A percentile compares a stretch with the other conserved stretches of the same genome.
Evolutionary conservation across 2,888 invertebrate species (phyloP).

Genomic region (Rugalucina vietnamica): DNA sequence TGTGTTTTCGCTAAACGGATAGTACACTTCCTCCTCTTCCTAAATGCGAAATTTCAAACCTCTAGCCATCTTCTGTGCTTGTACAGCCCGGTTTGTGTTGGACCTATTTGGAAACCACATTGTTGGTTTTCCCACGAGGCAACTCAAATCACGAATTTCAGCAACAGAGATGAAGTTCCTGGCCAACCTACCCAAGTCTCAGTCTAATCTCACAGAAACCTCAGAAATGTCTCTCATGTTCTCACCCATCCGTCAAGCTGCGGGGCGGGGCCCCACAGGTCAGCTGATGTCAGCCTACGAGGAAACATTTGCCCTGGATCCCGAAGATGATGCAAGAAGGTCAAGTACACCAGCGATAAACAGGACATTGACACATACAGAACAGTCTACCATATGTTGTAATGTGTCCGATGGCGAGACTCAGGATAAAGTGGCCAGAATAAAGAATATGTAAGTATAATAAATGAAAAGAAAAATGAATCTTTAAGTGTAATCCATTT

Average conservation of each 20-base stretch:
- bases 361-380: conserved; percentile 15
- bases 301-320: conserved; percentile 64
- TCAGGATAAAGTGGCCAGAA: conserved; percentile 45
- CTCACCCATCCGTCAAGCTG: conserved; percentile 50
- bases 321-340: conserved; percentile 60
- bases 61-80: too few species aligned
- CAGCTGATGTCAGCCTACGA: conserved; percentile 57
- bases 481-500: too few species aligned
- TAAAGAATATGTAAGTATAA: conserved; percentile 45
- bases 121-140: too few species aligned
- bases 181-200: not conserved
- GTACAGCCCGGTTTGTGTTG: too few species aligned
- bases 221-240: conserved; percentile 45
- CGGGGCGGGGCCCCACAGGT: conserved; percentile 36
- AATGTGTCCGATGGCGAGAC: conserved; percentile 35
- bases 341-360: conserved; percentile 51
- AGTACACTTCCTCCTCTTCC: too few species aligned
- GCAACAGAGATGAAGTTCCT: conserved; percentile 36
- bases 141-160: conserved; percentile 5
- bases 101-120: too few species aligned
- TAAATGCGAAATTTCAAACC: too few species aligned
- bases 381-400: conserved; percentile 30
- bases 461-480: not conserved
- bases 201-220: conserved; percentile 13
- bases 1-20: too few species aligned